Evolutionary conservation across 92 coral and sea anemone species (phyloP).

Genomic region (Zoanthus gigantus): DNA sequence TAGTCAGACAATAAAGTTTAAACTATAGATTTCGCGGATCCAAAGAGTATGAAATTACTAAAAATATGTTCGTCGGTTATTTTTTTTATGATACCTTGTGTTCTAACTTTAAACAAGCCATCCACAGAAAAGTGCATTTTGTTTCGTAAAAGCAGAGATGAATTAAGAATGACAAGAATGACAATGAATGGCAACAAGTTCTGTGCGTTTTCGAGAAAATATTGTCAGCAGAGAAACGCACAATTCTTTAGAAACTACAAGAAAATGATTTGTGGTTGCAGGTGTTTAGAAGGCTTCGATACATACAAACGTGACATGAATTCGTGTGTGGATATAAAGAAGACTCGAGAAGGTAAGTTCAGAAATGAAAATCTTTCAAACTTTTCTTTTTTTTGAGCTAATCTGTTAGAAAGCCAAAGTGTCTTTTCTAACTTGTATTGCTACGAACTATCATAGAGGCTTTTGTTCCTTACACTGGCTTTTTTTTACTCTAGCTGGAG

Average conservation of each 20-base stretch:
- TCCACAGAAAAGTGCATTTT: not conserved
- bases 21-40: not conserved
- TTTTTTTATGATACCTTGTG: not conserved
- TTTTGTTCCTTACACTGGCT: too few relatives aligned
- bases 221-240: not conserved
- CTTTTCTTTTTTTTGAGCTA: not conserved
- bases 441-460: too few relatives aligned
- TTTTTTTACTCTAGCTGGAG: too few relatives aligned
- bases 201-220: not conserved
- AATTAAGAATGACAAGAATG: not conserved
- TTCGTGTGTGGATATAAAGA: slow-evolving; percentile 10
- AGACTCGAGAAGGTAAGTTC: slow-evolving; percentile 6
- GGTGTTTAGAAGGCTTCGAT: not conserved
- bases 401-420: not conserved
- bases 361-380: not conserved
- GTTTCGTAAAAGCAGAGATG: not conserved
- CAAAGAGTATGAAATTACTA: not conserved
- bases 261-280: slow-evolving; percentile 3
- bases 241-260: not conserved
- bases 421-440: too few relatives aligned
- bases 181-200: too few relatives aligned
- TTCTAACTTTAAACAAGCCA: not conserved
- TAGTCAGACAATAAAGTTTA: not conserved
- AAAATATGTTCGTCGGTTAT: not conserved
- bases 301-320: not conserved